Conservation (phyloP, 2,888 invertebrate genomes). For the Perdita meconis region DNA sequence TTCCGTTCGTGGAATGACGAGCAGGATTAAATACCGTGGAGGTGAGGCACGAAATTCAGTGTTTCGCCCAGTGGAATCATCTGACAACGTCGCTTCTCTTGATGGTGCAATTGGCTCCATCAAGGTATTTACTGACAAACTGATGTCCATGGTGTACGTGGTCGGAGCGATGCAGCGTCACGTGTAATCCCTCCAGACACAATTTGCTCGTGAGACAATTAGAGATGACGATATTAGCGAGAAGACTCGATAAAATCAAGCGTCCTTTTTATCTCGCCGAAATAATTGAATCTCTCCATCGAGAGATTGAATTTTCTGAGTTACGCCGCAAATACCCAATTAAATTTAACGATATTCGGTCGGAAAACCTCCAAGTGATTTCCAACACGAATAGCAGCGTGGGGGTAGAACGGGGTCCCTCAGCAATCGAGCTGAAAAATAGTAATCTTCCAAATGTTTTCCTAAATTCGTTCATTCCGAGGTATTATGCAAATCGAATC, state of each 20-base stretch:
- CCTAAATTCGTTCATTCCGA: slow-evolving; percentile 28
- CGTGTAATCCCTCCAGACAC: neutral
- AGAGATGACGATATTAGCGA: neutral
- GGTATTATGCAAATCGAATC: slow-evolving; percentile 47
- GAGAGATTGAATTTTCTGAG: neutral
- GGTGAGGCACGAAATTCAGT: neutral
- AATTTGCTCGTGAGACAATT: slow-evolving; percentile 20
- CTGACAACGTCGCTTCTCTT: slow-evolving; percentile 8
- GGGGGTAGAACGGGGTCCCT: neutral
- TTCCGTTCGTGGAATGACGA: neutral
- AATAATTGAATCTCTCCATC: neutral
- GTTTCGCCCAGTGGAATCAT: slow-evolving; percentile 4
- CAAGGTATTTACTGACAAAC: slow-evolving; percentile 41
- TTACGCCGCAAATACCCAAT: slow-evolving; percentile 2
- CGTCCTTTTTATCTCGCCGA: neutral
- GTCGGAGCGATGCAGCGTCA: neutral
- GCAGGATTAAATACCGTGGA: neutral
- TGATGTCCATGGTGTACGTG: slow-evolving; percentile 30
- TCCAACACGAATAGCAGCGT: neutral
- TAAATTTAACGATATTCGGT: slow-evolving; percentile 20
- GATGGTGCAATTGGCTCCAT: slow-evolving; percentile 26
- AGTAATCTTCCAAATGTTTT: slow-evolving; percentile 37
- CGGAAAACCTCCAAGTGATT: neutral
- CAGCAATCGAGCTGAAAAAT: slow-evolving; percentile 27
- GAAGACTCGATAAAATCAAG: neutral